Evolutionary conservation across 2,888 invertebrate species (phyloP), one percentile per base, ranked within the genome.

Genomic region (Crematogaster levior): DNA sequence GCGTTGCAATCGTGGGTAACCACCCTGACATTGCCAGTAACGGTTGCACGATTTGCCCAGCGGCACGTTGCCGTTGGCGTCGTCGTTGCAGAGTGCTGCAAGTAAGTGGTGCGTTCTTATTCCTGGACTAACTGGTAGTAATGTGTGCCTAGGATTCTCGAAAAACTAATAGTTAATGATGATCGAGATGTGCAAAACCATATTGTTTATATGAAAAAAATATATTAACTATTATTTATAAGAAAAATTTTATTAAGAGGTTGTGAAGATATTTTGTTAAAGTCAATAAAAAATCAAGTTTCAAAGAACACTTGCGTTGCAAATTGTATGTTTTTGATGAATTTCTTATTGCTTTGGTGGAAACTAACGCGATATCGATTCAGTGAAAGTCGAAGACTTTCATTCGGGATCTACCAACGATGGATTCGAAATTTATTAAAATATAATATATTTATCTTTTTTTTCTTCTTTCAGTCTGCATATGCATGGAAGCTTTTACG

Each of bases 1-100:
- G 70, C 98, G 95, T 93, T 98, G 98, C 7, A 98, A 96, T 81
- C 98, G 97, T 7, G 98, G 98, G 95, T 98, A 98, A 0, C 98
- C 98, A 6, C 98, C 98, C 93, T 98, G 98, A 93, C 98, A 98
- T 93, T 98, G 98, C 98, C 98, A 98, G 95, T 98, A 98, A 18
- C 98, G 96, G 95, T 98, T 98, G 96, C 98, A 98, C 73, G 98
- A 98, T 95, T 98, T 98, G 90, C 98, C 98, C 15, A 98, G 95
- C 0, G 98, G 97, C 15, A 98, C 98, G 95, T 98, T 98, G 85
- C 98, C 98, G 94, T 98, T 98, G 74, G 98, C 96, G 92, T 98
- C 98, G 63, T 98, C 98, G 93, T 98, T 98, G 95, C 98, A 98
- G 73, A 98, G 96, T 82, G 98, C 98, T 98, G 95, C 68, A 95